Evolutionary conservation across 2,888 invertebrate genomes (phyloP).

Genomic region (Argyresthia albistria): DNA sequence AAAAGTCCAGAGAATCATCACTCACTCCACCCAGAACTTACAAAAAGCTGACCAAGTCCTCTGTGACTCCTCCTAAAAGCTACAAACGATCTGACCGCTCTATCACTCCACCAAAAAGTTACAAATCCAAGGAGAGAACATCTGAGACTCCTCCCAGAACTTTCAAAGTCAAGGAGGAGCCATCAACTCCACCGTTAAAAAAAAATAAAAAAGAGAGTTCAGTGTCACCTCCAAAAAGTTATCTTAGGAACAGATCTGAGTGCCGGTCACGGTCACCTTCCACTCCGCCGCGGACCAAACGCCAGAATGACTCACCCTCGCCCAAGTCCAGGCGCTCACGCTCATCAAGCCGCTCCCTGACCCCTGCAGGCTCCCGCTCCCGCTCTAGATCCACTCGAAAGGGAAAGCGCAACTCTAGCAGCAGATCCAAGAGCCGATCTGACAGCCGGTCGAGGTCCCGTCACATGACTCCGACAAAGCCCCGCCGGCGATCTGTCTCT

Average conservation of each 20-base stretch:
- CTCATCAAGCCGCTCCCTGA: not conserved
- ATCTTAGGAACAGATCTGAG: constrained; percentile 38
- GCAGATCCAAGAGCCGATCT: not conserved
- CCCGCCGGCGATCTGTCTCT: constrained; percentile 12
- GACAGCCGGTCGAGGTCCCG: not conserved
- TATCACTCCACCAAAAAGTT: constrained; percentile 24
- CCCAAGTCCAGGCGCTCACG: constrained; percentile 17
- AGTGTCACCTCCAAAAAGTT: constrained; percentile 53
- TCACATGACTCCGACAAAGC: not conserved
- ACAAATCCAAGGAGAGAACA: not conserved
- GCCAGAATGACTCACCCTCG: constrained; percentile 20
- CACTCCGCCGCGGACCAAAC: constrained; percentile 22
- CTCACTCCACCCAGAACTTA: constrained; percentile 23
- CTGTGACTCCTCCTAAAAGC: constrained; percentile 33
- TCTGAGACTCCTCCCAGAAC: constrained; percentile 29
- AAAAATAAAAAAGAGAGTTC: constrained; percentile 47
- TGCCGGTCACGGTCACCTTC: constrained; percentile 31
- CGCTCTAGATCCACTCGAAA: constrained; percentile 1
- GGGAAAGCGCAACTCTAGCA: not conserved
- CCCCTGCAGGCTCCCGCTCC: not conserved
- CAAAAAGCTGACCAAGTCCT: constrained; percentile 30
- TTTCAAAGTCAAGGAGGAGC: constrained; percentile 29
- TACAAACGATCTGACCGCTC: constrained; percentile 25
- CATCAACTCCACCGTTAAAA: constrained; percentile 46
- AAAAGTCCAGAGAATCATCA: constrained; percentile 16